These are phyloP conservation scores for Dynastes hyllus DNA, from an alignment of 2,888 invertebrate genomes.

Conservation along the genomic window DNA sequence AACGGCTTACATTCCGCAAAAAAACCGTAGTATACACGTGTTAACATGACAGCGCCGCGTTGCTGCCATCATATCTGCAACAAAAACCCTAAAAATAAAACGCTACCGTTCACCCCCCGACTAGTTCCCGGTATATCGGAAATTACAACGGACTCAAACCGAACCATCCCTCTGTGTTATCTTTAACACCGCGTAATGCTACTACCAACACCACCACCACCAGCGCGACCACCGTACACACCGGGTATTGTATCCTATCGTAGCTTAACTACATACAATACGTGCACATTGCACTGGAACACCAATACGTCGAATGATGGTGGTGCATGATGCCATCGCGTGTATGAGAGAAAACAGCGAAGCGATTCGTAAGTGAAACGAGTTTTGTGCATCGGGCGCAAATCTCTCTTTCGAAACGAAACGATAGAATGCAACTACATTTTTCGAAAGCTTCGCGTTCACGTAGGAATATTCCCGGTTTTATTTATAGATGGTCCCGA, in stretches of 20 bases:
- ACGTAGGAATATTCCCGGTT: constrained; percentile 11
- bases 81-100: constrained; percentile 66
- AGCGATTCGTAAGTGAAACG: constrained; percentile 21
- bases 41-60: constrained; percentile 65
- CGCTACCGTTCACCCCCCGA: constrained; percentile 51
- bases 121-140: constrained; percentile 20
- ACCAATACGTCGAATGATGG: neutral
- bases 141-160: constrained; percentile 41
- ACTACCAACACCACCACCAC: neutral
- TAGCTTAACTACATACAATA: neutral
- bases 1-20: constrained; percentile 37
- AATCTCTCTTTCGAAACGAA: constrained; percentile 29
- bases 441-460: constrained; percentile 25
- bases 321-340: too few species aligned
- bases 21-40: constrained; percentile 64
- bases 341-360: neutral
- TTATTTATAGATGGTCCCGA: constrained; percentile 39
- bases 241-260: too few species aligned
- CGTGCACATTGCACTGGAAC: constrained; percentile 16
- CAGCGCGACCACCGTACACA: neutral
- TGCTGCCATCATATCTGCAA: constrained; percentile 64
- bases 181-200: constrained; percentile 36
- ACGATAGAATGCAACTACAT: constrained; percentile 16
- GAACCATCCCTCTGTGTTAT: constrained; percentile 38
- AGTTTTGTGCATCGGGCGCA: constrained; percentile 11